Evolutionary conservation across 2,888 invertebrate species (phyloP).

Genomic region (Ormyrus nitidulus): DNA sequence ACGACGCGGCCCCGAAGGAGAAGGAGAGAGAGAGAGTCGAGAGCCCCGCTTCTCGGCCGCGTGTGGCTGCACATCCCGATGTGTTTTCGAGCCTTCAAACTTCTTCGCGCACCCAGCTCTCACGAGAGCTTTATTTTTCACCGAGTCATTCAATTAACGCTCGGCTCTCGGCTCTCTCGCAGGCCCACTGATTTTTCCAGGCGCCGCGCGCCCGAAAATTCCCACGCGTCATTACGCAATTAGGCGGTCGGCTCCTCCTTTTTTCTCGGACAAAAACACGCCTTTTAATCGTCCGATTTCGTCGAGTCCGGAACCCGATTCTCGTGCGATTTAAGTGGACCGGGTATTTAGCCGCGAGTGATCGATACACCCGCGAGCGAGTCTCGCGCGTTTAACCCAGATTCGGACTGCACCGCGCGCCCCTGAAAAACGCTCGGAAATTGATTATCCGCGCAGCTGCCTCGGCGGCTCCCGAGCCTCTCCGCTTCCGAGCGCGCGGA

Average conservation of each 20-base stretch:
- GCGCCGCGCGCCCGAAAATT: neutral
- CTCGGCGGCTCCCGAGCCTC: neutral
- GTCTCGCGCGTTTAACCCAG: too few relatives aligned
- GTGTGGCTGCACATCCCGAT: neutral
- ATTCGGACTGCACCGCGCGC: neutral
- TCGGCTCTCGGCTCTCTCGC: neutral
- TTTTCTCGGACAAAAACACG: neutral
- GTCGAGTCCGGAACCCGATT: too few relatives aligned
- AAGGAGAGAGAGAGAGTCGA: conserved; percentile 51
- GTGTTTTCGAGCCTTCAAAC: neutral
- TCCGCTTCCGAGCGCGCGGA: neutral
- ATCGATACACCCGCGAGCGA: too few relatives aligned
- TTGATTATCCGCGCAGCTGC: neutral
- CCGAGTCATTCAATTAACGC: conserved; percentile 48
- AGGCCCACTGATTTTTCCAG: conserved; percentile 55
- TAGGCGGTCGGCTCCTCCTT: neutral
- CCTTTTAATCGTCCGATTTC: neutral
- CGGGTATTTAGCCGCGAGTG: too few relatives aligned
- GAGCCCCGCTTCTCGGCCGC: neutral
- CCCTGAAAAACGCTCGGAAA: neutral
- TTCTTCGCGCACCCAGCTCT: conserved; percentile 35
- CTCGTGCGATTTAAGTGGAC: too few relatives aligned
- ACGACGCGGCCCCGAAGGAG: conserved; percentile 25
- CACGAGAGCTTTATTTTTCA: conserved; percentile 49
- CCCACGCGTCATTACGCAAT: conserved; percentile 3